phyloP scores from a whole-genome alignment of 2,888 invertebrate genomes.

The Lacanobia oleracea region DNA sequence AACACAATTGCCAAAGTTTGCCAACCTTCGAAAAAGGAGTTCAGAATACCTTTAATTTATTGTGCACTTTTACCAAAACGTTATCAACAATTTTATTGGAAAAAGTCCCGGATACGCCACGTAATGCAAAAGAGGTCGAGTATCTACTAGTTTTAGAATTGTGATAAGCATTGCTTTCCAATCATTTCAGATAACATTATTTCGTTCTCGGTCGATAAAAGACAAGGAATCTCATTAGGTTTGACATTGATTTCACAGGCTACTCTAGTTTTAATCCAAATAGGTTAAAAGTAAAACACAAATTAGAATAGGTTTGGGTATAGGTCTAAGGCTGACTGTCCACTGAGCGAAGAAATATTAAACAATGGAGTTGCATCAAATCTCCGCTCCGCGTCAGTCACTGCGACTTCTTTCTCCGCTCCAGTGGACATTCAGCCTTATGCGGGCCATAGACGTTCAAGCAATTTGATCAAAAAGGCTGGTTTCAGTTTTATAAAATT shows the following conservation, averaged over 20 bases:
- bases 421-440: too few species aligned
- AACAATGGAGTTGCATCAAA: too few species aligned
- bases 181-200: constrained; percentile 30
- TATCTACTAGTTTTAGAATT: constrained; percentile 15
- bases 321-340: too few species aligned
- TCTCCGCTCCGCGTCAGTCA: too few species aligned
- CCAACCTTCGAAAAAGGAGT: neutral
- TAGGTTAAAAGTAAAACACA: neutral
- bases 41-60: constrained; percentile 11
- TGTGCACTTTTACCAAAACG: constrained; percentile 26
- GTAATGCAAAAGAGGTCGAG: neutral
- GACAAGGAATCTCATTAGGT: constrained; percentile 12
- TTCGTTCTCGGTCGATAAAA: constrained; percentile 9
- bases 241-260: constrained; percentile 10
- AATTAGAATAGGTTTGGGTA: too few species aligned
- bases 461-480: too few species aligned
- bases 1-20: neutral
- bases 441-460: too few species aligned
- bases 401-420: too few species aligned
- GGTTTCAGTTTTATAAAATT: too few species aligned
- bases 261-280: neutral
- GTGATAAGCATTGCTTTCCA: constrained; percentile 40
- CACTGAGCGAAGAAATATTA: too few species aligned
- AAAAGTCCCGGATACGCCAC: constrained; percentile 20
- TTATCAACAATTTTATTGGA: constrained; percentile 26